Evolutionary conservation across 2,888 invertebrate genomes (phyloP), one percentile per base, ranked within the genome.

Genomic region (Pandemis heparana): DNA sequence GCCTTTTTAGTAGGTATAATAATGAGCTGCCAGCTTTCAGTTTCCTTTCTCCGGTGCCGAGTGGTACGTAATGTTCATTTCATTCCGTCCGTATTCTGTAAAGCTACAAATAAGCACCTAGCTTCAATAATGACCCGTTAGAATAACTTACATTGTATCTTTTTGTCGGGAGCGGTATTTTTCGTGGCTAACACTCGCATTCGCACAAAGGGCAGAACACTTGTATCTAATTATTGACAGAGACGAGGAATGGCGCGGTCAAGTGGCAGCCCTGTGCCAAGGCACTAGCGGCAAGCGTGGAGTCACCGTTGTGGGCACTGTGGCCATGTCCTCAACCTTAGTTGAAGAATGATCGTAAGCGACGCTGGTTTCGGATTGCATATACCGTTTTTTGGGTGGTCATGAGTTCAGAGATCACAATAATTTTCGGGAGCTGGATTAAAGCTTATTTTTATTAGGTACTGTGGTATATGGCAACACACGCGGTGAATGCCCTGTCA

Each of bases 161-260:
- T 70, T 60, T 71, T 48, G 70, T 67, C 43, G 23, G 53, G 72
- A 75, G 46, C 61, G 70, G 65, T 60, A 60, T 74, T 77, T 77
- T 77, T 75, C 68, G 76, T 73, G 76, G 75, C 70, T 74, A 74
- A 75, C 71, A 69, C 76, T 69, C 59, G 64, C 70, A 71, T 77
- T 77, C 61, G 65, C 77, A 79, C 76, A 79, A 78, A 77, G 75
- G 77, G 70, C 75, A 23, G 75, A 75, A 76, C 75, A 70, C 71
- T 74, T 76, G 73, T 78, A 73, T 74, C 75, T 78, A 79, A 80
- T 81, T 81, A 80, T 78, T 77, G 76, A 70, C 75, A 74, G 59
- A 79, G 75, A 74, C 70, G 71, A 70, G 79, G 77, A 83, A 82
- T 80, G 79, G 80, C 70, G 82, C 77, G 81, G 82, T 80, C 79